phyloP scores from a whole-genome alignment of 2,113 vertebrate species.

The Baryphthengus martii region DNA sequence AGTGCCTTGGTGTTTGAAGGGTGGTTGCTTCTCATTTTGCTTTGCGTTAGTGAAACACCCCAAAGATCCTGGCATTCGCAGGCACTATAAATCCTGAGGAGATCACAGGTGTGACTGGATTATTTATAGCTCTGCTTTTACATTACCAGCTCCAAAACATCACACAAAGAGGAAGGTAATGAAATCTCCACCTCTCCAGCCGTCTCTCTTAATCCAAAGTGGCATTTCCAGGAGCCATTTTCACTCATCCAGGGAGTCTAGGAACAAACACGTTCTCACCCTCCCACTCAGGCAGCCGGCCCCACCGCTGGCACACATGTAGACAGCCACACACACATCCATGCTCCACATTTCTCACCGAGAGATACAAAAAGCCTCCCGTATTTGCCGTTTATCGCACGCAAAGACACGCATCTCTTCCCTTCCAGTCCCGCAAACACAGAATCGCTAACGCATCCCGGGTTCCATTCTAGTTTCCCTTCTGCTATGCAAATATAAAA shows the following conservation, averaged over 20 bases:
- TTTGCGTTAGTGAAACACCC: slow-evolving; percentile 30
- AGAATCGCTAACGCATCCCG: background rate
- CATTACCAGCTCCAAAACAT: slow-evolving; percentile 67
- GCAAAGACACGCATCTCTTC: background rate
- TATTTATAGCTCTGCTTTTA: slow-evolving; percentile 77
- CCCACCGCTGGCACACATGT: slow-evolving; percentile 33
- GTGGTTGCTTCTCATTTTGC: slow-evolving; percentile 31
- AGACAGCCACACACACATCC: slow-evolving; percentile 4
- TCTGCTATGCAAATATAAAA: slow-evolving; percentile 58
- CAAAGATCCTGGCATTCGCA: slow-evolving; percentile 58
- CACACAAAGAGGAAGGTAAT: slow-evolving; percentile 74
- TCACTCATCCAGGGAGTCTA: slow-evolving; percentile 38
- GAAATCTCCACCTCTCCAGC: slow-evolving; percentile 68
- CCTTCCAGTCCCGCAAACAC: slow-evolving; percentile 19
- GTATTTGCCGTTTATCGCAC: slow-evolving; percentile 45
- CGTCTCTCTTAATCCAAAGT: slow-evolving; percentile 22
- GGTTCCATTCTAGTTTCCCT: slow-evolving; percentile 60
- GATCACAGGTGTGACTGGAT: slow-evolving; percentile 69
- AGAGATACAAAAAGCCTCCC: slow-evolving; percentile 24
- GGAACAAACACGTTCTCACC: slow-evolving; percentile 52
- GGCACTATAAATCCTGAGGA: slow-evolving; percentile 64
- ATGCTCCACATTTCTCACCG: background rate
- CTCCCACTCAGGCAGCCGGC: slow-evolving; percentile 49
- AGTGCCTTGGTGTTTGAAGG: background rate
- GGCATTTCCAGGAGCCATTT: slow-evolving; percentile 70